phyloP scores from a whole-genome alignment of 2,888 invertebrate species.

The Gerris lacustris region DNA sequence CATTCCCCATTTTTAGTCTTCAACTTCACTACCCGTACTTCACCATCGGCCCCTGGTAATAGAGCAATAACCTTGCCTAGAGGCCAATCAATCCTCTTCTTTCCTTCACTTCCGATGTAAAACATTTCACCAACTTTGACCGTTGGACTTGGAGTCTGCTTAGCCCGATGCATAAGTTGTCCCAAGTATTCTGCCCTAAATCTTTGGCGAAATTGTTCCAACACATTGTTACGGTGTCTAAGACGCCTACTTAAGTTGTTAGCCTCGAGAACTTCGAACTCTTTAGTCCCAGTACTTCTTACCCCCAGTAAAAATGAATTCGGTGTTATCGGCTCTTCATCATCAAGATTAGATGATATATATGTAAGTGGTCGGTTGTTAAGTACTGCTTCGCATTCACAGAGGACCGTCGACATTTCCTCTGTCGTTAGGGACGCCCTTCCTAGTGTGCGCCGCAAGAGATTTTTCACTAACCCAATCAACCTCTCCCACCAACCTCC shows the following conservation, averaged over 20 bases:
- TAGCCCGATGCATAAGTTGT: too few species aligned
- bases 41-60: too few species aligned
- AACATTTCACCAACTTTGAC: too few species aligned
- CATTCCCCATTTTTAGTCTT: too few species aligned
- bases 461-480: slow-evolving; percentile 15
- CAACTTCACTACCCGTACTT: background rate
- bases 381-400: slow-evolving; percentile 17
- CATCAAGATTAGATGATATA: background rate
- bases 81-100: too few species aligned
- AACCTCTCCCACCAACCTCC: slow-evolving; percentile 19
- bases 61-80: too few species aligned
- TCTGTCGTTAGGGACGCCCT: slow-evolving; percentile 10
- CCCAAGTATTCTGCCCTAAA: too few species aligned
- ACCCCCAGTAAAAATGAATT: background rate
- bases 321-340: background rate
- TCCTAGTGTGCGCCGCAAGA: slow-evolving; percentile 15
- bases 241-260: too few species aligned
- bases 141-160: too few species aligned
- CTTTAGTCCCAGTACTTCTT: background rate
- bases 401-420: slow-evolving; percentile 18
- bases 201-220: too few species aligned
- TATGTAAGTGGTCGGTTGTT: slow-evolving; percentile 9
- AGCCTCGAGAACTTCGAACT: background rate
- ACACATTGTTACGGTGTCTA: too few species aligned
- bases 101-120: too few species aligned